A percentile compares a stretch with the other conserved stretches of the same genome.
phyloP scores from a whole-genome alignment of 2,797 vertebrate species.

The Notamacropus eugenii region DNA sequence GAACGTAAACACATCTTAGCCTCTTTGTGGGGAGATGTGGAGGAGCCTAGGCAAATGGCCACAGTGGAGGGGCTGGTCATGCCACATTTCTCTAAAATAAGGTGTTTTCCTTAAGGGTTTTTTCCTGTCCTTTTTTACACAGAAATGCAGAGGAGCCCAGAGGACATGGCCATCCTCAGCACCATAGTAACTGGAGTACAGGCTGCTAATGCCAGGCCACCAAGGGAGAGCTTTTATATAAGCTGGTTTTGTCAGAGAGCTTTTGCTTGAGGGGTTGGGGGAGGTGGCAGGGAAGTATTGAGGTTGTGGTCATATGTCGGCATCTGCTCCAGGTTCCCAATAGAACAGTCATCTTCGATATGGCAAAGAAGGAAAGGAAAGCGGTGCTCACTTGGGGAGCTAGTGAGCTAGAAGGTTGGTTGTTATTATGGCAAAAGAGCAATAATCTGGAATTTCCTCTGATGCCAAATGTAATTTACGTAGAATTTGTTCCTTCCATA shows the following conservation, averaged over 20 bases:
- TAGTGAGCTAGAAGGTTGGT: background rate
- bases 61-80: conserved; percentile 80
- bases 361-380: conserved; percentile 59
- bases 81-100: conserved; percentile 79
- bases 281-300: background rate
- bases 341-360: conserved; percentile 40
- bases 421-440: background rate
- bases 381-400: conserved; percentile 43
- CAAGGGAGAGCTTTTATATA: background rate
- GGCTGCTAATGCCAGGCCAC: conserved; percentile 2
- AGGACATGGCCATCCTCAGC: conserved; percentile 72
- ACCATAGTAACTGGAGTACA: conserved; percentile 76
- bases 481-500: background rate
- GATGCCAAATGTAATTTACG: background rate
- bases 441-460: background rate
- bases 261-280: background rate
- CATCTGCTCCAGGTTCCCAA: accelerated
- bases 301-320: background rate
- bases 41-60: conserved; percentile 85
- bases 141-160: conserved; percentile 69
- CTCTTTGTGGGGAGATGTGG: conserved; percentile 89
- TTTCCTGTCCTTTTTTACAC: conserved; percentile 5
- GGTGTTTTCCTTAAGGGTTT: conserved; percentile 76
- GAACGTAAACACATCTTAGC: conserved; percentile 88
- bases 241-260: background rate